phyloP scores from a whole-genome alignment of 2,113 vertebrate genomes.

The Stigmatopora argus region DNA sequence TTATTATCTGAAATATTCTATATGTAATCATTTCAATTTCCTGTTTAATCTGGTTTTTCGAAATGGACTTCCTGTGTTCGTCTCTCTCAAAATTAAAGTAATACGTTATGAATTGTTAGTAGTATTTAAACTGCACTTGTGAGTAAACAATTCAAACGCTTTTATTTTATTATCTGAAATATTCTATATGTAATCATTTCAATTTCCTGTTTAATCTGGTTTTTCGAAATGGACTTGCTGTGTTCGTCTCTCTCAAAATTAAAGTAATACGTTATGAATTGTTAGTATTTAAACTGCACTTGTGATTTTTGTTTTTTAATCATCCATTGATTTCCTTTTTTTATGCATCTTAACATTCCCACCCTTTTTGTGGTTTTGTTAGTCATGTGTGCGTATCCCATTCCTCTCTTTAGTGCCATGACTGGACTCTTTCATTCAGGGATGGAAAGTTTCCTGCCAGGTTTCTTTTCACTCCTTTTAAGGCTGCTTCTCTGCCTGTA shows the following conservation, averaged over 20 bases:
- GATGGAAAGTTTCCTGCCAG: slow-evolving; percentile 70
- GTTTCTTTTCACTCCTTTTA: slow-evolving; percentile 27
- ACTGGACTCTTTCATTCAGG: slow-evolving; percentile 60
- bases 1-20: background rate
- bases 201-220: background rate
- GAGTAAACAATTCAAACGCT: background rate
- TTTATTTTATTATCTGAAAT: background rate
- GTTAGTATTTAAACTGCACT: too few relatives aligned
- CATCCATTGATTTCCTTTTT: too few relatives aligned
- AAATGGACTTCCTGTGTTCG: background rate
- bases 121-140: too few relatives aligned
- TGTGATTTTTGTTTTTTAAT: too few relatives aligned
- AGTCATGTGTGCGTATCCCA: slow-evolving; percentile 15
- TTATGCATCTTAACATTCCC: background rate
- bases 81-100: background rate
- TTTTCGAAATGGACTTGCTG: background rate
- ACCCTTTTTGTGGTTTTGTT: background rate
- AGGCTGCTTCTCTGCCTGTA: slow-evolving; percentile 25
- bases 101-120: too few relatives aligned
- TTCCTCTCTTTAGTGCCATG: slow-evolving; percentile 61
- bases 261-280: too few relatives aligned
- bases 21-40: background rate
- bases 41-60: background rate
- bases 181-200: background rate
- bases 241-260: background rate